Conservation (phyloP, 1,140 invertebrate genomes). For the Drosophila orena region DNA sequence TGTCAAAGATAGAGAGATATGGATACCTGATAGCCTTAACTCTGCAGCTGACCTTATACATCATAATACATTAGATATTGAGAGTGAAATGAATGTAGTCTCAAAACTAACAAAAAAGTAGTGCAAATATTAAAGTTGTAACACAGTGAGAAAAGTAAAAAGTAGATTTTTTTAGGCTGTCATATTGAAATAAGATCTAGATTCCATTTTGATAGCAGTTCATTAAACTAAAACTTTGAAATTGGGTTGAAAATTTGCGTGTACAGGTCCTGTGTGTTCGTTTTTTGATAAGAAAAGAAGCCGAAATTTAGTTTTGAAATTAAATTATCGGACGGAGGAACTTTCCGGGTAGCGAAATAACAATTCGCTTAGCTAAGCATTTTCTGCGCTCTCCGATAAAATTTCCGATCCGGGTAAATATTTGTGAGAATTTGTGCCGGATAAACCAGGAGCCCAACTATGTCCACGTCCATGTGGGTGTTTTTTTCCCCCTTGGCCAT, state of each 20-base stretch:
- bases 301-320: conserved; percentile 16
- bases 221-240: neutral
- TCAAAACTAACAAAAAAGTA: too few species aligned
- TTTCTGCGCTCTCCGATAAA: conserved; percentile 60
- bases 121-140: too few species aligned
- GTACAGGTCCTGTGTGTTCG: neutral
- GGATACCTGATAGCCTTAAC: conserved; percentile 4
- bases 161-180: neutral
- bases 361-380: conserved; percentile 47
- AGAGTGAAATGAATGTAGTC: too few species aligned
- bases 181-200: neutral
- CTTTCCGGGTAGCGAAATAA: conserved; percentile 4
- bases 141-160: neutral
- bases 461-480: conserved; percentile 32
- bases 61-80: neutral
- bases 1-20: conserved; percentile 1
- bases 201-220: conserved; percentile 2
- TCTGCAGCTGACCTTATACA: neutral
- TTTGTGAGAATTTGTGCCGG: conserved; percentile 68
- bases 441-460: conserved; percentile 41
- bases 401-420: conserved; percentile 64
- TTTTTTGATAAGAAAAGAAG: neutral
- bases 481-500: conserved; percentile 1
- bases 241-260: neutral
- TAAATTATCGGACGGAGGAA: conserved; percentile 19